Evolutionary conservation across 2,113 vertebrate genomes (phyloP).

Genomic region (Cephalopholis sonnerati): DNA sequence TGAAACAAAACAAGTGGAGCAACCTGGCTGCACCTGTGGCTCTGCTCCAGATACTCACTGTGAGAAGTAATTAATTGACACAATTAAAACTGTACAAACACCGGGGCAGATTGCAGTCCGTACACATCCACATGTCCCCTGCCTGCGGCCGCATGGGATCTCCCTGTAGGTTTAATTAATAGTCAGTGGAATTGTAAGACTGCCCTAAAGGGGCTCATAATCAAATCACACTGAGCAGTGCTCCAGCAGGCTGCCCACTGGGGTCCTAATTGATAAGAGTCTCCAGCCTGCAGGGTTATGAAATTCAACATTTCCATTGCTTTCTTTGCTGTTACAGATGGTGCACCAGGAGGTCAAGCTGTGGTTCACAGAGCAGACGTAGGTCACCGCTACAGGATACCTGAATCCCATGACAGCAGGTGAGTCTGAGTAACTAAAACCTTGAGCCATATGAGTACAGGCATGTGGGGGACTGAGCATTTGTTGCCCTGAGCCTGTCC

Average conservation of each 20-base stretch:
- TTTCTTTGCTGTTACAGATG: neutral
- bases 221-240: constrained; percentile 56
- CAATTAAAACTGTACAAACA: constrained; percentile 62
- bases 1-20: constrained; percentile 33
- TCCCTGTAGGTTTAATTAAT: constrained; percentile 74
- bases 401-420: neutral
- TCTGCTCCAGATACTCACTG: constrained; percentile 52
- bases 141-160: constrained; percentile 46
- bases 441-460: too few relatives aligned
- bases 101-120: constrained; percentile 24
- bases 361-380: constrained; percentile 17
- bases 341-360: constrained; percentile 27
- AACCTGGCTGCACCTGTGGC: constrained; percentile 32
- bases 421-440: neutral
- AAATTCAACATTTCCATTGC: constrained; percentile 35
- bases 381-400: neutral
- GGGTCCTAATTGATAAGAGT: constrained; percentile 52
- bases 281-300: constrained; percentile 31
- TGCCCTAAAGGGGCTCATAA: constrained; percentile 52
- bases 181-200: constrained; percentile 35
- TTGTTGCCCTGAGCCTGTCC: neutral
- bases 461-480: neutral
- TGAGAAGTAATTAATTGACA: constrained; percentile 64
- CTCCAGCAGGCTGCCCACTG: constrained; percentile 43
- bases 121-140: constrained; percentile 34